Conservation (phyloP, 2,113 vertebrate species). For the Chlamydotis undulata region DNA sequence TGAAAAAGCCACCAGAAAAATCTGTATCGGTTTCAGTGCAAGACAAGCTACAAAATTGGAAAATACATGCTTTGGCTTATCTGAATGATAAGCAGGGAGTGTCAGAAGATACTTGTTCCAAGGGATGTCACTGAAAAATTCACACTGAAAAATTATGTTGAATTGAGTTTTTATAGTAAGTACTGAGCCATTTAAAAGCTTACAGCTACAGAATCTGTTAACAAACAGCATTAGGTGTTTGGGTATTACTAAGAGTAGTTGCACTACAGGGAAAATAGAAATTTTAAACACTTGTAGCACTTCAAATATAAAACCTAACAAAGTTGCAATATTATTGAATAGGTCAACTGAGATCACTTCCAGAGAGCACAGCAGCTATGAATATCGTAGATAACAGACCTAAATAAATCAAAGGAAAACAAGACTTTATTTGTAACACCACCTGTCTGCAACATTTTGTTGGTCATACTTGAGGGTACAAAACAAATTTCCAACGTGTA, state of each 20-base stretch:
- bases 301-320: neutral
- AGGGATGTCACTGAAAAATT: neutral
- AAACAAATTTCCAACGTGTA: neutral
- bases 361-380: neutral
- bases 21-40: neutral
- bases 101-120: neutral
- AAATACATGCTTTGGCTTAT: neutral
- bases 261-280: neutral
- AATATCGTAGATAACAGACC: neutral
- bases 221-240: neutral
- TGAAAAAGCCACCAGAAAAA: neutral
- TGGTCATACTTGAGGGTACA: neutral
- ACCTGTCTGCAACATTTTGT: neutral
- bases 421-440: neutral
- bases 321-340: neutral
- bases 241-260: neutral
- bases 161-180: neutral
- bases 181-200: neutral
- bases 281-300: neutral
- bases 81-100: neutral
- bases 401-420: neutral
- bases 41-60: neutral
- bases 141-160: neutral
- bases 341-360: neutral
- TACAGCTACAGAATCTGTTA: neutral